phyloP scores from a whole-genome alignment of 1,140 invertebrate genomes.

The Listronotus bonariensis region DNA sequence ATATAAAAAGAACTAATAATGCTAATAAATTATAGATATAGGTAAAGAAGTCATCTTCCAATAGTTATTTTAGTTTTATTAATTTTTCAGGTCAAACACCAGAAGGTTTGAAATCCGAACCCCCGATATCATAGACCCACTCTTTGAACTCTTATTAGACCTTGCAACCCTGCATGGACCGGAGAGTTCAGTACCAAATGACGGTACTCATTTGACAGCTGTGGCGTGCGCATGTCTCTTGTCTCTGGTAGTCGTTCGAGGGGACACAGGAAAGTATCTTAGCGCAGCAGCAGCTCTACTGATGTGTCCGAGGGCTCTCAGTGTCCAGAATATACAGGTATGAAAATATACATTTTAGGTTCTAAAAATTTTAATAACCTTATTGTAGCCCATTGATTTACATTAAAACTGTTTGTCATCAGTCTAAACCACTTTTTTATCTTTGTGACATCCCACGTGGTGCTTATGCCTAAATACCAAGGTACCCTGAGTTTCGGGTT shows the following conservation, averaged over 20 bases:
- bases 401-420: no score
- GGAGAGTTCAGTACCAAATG: slow-evolving; percentile 60
- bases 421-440: no score
- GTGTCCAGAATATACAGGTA: slow-evolving; percentile 80
- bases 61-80: no score
- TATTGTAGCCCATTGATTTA: no score
- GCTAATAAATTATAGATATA: no score
- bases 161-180: slow-evolving; percentile 72
- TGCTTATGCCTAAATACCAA: no score
- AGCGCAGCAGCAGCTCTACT: slow-evolving; percentile 84
- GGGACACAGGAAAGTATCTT: slow-evolving; percentile 90
- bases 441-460: no score
- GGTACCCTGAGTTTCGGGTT: no score
- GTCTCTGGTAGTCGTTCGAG: slow-evolving; percentile 87
- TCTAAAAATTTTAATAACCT: slow-evolving; percentile 18
- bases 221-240: slow-evolving; percentile 89
- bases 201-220: slow-evolving; percentile 75
- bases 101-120: slow-evolving; percentile 71
- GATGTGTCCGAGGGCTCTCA: slow-evolving; percentile 80
- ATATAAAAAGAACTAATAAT: no score
- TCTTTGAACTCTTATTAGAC: slow-evolving; percentile 80
- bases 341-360: slow-evolving; percentile 13
- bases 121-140: slow-evolving; percentile 77
- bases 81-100: slow-evolving; percentile 71
- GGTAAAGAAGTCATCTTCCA: no score